Evolutionary conservation across 2,113 vertebrate species (phyloP), one percentile per base, ranked within the genome.

Genomic region (Panthera leo): DNA sequence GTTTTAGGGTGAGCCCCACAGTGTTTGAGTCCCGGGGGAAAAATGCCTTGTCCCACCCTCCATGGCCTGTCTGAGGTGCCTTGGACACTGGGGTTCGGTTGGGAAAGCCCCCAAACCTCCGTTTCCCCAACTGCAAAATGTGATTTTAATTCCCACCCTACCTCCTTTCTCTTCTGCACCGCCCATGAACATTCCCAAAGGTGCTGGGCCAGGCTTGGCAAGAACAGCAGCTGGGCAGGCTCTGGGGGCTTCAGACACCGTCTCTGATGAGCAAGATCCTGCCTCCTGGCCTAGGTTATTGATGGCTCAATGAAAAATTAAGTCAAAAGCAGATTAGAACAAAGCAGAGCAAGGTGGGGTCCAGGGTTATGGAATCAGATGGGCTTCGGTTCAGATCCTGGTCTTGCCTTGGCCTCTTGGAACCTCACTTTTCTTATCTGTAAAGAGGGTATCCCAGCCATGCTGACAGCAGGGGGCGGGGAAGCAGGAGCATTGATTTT

Each of bases 401-500:
- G 11, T 14, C 67, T 86, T 18, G 68, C 36, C 36, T 86, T 75
- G 36, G 53, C 10, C 55, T 94, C 93, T 29, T 23, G 16, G 15
- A 67, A 15, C 34, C 90, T 95, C 18, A 1, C 29, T 39, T 90
- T 85, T n/a, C 39, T 75, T 25, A 23, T 10, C 75, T 65, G 48
- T 63, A 4, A n/a, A 42, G 48, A 34, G 34, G 31, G 10, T 16
- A 7, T 16, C 1, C 15, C 4, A 3, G 36, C 14, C 34, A 18
- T 79, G 68, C 7, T 11, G 16, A 53, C 10, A 21, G 45, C 48
- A 14, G 34, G 34, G 25, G 4, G 4, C 4, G 29, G 51, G 7
- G 45, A 45, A 31, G 2, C 15, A 0, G 9, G 8, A 23, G 25
- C 9, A 61, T 0, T 0, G 6, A 42, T 18, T n/a, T 45, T 11